Evolutionary conservation across 2,888 invertebrate genomes (phyloP).

Genomic region (Scaptomyza polygonia): DNA sequence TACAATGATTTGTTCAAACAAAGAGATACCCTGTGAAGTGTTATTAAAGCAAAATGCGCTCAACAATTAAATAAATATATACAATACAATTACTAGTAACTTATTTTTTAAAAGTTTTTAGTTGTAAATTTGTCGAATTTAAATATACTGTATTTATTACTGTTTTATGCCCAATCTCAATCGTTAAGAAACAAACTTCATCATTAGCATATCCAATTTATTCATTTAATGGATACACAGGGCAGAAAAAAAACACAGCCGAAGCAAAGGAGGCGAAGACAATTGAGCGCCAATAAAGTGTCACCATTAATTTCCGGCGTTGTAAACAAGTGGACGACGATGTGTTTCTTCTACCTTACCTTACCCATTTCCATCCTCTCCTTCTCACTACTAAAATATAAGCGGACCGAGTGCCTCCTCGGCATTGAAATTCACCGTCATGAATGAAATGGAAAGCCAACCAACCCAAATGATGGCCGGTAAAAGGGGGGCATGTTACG

Average conservation of each 20-base stretch:
- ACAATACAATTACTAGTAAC: too few relatives aligned
- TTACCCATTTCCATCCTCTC: background rate
- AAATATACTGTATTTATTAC: background rate
- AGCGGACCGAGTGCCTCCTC: background rate
- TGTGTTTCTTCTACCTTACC: constrained; percentile 12
- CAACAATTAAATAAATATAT: too few relatives aligned
- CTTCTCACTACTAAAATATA: constrained; percentile 11
- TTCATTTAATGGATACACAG: constrained; percentile 3
- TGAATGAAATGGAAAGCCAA: background rate
- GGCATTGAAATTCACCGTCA: constrained; percentile 63
- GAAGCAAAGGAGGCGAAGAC: constrained; percentile 18
- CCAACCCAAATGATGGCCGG: background rate
- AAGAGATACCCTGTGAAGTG: constrained; percentile 2
- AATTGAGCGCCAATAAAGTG: constrained; percentile 70
- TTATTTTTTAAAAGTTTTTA: too few relatives aligned
- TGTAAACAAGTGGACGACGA: constrained; percentile 52
- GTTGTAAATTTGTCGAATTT: background rate
- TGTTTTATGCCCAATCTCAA: background rate
- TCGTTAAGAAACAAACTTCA: background rate
- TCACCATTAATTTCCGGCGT: constrained; percentile 71
- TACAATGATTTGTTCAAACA: background rate
- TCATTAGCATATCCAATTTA: constrained; percentile 9
- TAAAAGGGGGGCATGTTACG: background rate
- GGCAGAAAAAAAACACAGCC: constrained; percentile 7
- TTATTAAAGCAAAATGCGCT: too few relatives aligned